A percentile compares a stretch with the other conserved stretches of the same genome.
These are phyloP conservation scores for Aplodontia rufa DNA, from an alignment of 2,113 vertebrate genomes.

Conservation along the genomic window DNA sequence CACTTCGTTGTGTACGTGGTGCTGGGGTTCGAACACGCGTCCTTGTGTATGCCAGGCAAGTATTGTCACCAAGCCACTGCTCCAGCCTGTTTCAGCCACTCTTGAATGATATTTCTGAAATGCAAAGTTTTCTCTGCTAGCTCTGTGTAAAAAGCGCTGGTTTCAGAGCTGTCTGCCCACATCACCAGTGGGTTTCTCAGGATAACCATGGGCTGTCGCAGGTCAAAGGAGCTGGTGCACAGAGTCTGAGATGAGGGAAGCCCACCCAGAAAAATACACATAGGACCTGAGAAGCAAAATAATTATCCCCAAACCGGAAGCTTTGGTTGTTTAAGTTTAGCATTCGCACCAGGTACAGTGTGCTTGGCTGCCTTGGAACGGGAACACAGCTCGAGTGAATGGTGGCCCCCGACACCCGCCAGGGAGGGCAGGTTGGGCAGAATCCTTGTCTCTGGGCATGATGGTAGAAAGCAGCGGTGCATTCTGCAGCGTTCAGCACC, in stretches of 20 bases:
- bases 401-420: not conserved
- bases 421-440: not conserved
- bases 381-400: not conserved
- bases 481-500: not conserved
- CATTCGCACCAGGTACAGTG: fast-evolving
- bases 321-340: not conserved
- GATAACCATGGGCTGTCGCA: not conserved
- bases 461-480: not conserved
- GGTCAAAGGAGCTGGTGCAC: not conserved
- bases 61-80: no score
- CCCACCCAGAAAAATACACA: not conserved
- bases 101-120: not conserved
- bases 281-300: not conserved
- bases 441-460: not conserved
- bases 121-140: not conserved
- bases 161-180: not conserved
- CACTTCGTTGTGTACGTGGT: no score
- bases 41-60: no score
- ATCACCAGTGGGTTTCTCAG: not conserved
- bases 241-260: not conserved
- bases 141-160: not conserved
- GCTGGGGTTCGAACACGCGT: no score
- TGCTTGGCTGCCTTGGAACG: not conserved
- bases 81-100: no score
- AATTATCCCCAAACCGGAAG: not conserved